Evolutionary conservation across 2,888 invertebrate genomes (phyloP), one percentile per base, ranked within the genome.

Genomic region (Caenorhabditis sp.): DNA sequence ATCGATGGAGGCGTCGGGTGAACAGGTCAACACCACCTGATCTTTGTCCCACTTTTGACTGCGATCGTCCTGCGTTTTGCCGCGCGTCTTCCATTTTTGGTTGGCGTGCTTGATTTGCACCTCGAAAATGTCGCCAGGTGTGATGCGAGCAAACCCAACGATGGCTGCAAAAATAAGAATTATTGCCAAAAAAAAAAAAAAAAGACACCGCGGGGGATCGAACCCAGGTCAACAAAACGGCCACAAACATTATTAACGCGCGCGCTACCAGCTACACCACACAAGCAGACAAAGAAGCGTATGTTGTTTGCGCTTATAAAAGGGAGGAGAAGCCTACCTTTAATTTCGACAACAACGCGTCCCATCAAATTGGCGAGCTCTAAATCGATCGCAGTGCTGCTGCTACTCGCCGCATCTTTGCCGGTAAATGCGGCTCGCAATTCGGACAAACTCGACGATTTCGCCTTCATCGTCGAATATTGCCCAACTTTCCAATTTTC

Each of bases 71-170:
- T 89, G 88, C n/a, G 91, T 74, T 50, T 74, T 74, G 12, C 74
- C 74, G n/a, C 64, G 61, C 8, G 89, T 88, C 82, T 91, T 90
- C 91, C 91, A 91, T 84, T 91, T 91, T 84, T 91, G 91, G 21
- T 86, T 82, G 5, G 91, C 91, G 80, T 91, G 90, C 62, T 89
- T 88, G 14, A 91, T 86, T 2, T 88, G 88, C 27, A 91, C 90
- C 82, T 91, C 91, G 88, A 91, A 91, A 27, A 90, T 89, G 84
- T 91, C 91, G 2, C 91, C 91, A 1, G 90, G 89, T 82, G 90
- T 90, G 43, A 91, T 88, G 6, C 91, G 88, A 5, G 91, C 91
- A 87, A 91, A 91, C 14, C 91, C 91, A 76, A 90, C 90, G 78
- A 91, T 90, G 31, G 91, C 91, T 90, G 51, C 69, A 82, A 69